These are phyloP conservation scores for Uropetala carovei DNA, from an alignment of 2,888 invertebrate species.

Conservation along the genomic window DNA sequence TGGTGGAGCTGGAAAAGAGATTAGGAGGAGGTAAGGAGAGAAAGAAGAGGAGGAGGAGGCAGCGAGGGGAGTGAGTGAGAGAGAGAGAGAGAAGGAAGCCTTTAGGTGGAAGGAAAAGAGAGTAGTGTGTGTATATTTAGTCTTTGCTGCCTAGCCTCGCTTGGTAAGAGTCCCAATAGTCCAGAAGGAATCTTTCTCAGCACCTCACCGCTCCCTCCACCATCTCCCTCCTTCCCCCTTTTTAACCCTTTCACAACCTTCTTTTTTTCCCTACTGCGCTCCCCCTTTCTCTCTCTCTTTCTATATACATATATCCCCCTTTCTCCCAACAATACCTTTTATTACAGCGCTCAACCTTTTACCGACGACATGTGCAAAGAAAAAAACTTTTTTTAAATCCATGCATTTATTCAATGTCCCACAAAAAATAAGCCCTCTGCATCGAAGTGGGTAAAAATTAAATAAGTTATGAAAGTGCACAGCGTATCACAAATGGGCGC, in stretches of 20 bases:
- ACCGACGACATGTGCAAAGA: too few relatives aligned
- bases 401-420: slow-evolving; percentile 3
- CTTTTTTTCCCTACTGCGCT: too few relatives aligned
- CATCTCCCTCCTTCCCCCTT: background rate
- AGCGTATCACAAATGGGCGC: too few relatives aligned
- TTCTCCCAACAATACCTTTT: background rate
- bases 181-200: slow-evolving; percentile 60
- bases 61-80: background rate
- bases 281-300: too few relatives aligned
- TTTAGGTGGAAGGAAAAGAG: background rate
- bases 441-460: too few relatives aligned
- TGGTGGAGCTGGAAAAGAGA: background rate
- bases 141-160: slow-evolving; percentile 48
- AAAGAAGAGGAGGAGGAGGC: background rate
- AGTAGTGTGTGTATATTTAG: slow-evolving; percentile 54
- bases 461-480: too few relatives aligned
- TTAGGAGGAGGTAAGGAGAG: background rate
- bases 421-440: background rate
- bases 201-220: background rate
- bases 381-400: too few relatives aligned
- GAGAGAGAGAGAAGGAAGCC: background rate
- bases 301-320: too few relatives aligned
- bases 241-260: background rate
- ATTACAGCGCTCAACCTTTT: background rate
- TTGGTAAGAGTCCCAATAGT: slow-evolving; percentile 62